Evolutionary conservation across 23 tunicate species (phyloP), one percentile per base, ranked within the genome.

Genomic region (Oikopleura albicans): DNA sequence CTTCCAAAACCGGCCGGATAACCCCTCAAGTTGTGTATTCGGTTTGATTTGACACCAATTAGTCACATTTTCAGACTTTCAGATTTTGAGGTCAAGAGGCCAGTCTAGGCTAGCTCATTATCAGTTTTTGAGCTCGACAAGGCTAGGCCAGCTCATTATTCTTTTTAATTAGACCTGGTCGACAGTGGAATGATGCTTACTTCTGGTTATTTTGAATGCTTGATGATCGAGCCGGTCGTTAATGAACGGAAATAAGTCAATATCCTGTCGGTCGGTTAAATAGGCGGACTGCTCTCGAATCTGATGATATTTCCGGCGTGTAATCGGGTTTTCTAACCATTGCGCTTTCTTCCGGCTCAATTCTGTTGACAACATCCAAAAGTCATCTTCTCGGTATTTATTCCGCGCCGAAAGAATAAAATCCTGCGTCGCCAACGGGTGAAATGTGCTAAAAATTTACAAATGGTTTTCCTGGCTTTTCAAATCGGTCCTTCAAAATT

Each of bases 241-340:
- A 2, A 71, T 12, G 31, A 71, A 71, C 37, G 27, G 79, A 29
- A 71, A 71, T 2, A 71, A 37, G 37, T 71, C 34, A 71, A 16
- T 16, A 71, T 71, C 79, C 2, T 29, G 27, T 2, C 79, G 34
- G 31, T 71, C 79, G 37, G 34, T 71, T 2, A 71, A 16, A 29
- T 71, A 71, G 4, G 79, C 79, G 4, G 79, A 71, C 79, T 71
- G 28, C 31, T 71, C 79, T 71, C 79, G 79, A 37, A 71, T 2
- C 37, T 71, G 79, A 29, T 71, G 4, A 29, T 71, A 71, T 29
- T 27, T 71, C 31, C 79, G 79, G 37, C 35, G 33, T 29, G 35
- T 29, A 22, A 71, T 16, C 34, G 79, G 79, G 31, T 71, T 29
- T 71, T 71, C 79, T 12, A 71, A 29, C 79, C 79, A 71, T 16